Evolutionary conservation across 2,113 vertebrate species (phyloP).

Genomic region (Thunnus maccoyii): DNA sequence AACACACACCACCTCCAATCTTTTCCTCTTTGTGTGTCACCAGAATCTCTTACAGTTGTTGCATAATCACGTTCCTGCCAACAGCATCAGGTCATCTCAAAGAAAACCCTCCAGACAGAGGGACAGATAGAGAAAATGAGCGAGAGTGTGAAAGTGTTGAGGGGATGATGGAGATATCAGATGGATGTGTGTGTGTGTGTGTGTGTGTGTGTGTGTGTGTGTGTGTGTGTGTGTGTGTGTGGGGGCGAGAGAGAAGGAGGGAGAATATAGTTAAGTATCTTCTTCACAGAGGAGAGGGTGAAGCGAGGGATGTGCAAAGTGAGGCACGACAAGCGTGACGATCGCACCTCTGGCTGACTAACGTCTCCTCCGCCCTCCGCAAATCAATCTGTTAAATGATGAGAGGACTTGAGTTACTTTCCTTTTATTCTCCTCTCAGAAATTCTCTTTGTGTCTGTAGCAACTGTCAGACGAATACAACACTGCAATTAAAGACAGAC

Average conservation of each 20-base stretch:
- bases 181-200: slow-evolving; percentile 7
- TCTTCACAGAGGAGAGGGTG: slow-evolving; percentile 3
- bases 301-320: slow-evolving; percentile 47
- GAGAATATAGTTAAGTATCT: slow-evolving; percentile 10
- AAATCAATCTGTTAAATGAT: slow-evolving; percentile 30
- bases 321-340: slow-evolving; percentile 44
- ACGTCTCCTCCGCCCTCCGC: slow-evolving; percentile 26
- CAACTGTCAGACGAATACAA: no score
- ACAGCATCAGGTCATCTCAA: slow-evolving; percentile 16
- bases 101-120: slow-evolving; percentile 37
- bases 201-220: no score
- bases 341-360: slow-evolving; percentile 61
- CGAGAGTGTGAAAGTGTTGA: slow-evolving; percentile 24
- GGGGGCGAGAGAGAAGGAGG: slow-evolving; percentile 14
- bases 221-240: neutral
- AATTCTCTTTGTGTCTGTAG: no score
- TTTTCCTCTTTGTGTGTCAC: slow-evolving; percentile 15
- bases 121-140: slow-evolving; percentile 10
- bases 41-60: slow-evolving; percentile 26
- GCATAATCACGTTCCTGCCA: slow-evolving; percentile 24
- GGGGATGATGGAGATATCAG: neutral
- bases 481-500: no score
- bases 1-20: slow-evolving; percentile 24
- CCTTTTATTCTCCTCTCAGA: no score
- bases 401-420: slow-evolving; percentile 2